phyloP scores from a whole-genome alignment of 2,888 invertebrate genomes.

The Drosophila bunnanda region DNA sequence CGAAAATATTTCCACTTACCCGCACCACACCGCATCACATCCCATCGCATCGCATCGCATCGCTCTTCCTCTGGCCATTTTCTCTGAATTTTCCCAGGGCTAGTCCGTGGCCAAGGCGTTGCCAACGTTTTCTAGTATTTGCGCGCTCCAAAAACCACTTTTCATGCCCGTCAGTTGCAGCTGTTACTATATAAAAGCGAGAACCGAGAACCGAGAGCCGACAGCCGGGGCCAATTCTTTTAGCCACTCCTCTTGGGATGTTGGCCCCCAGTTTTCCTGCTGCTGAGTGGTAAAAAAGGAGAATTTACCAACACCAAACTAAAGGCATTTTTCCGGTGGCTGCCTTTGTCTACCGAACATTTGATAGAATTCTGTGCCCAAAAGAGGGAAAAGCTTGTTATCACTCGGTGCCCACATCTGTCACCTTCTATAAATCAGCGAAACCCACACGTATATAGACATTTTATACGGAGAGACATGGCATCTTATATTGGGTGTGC shows the following conservation, averaged over 20 bases:
- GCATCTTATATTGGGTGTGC: slow-evolving; percentile 35
- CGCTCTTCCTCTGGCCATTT: slow-evolving; percentile 13
- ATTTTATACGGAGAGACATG: slow-evolving; percentile 5
- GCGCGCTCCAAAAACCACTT: slow-evolving; percentile 73
- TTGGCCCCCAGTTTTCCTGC: slow-evolving; percentile 7
- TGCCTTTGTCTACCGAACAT: slow-evolving; percentile 50
- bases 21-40: not conserved
- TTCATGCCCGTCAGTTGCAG: slow-evolving; percentile 81
- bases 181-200: slow-evolving; percentile 60
- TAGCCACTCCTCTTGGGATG: slow-evolving; percentile 11
- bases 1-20: slow-evolving; percentile 56
- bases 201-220: slow-evolving; percentile 38
- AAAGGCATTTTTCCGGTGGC: slow-evolving; percentile 61
- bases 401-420: slow-evolving; percentile 77
- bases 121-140: slow-evolving; percentile 54
- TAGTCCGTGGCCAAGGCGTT: slow-evolving; percentile 36
- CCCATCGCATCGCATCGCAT: not conserved
- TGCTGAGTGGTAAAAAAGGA: slow-evolving; percentile 38
- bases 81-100: slow-evolving; percentile 24
- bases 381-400: slow-evolving; percentile 66
- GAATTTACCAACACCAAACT: slow-evolving; percentile 66
- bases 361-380: slow-evolving; percentile 50
- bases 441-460: slow-evolving; percentile 21
- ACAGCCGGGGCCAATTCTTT: slow-evolving; percentile 52
- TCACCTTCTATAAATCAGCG: slow-evolving; percentile 80